phyloP scores from a whole-genome alignment of 2,113 vertebrate genomes.

The Xenopus borealis region DNA sequence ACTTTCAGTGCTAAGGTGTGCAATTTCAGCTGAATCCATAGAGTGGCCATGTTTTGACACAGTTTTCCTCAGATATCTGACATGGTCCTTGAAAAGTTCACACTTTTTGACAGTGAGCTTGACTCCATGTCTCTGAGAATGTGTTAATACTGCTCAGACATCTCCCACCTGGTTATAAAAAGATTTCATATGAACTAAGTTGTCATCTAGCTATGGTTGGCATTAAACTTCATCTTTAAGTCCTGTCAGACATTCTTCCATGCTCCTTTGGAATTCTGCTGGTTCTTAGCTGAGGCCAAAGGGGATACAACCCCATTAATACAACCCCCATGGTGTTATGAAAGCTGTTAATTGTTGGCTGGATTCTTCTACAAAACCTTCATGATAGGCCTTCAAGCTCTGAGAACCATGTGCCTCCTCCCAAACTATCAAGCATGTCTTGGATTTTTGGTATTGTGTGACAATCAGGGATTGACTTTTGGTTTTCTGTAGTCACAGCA shows the following conservation, averaged over 20 bases:
- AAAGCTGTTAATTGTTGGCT: background rate
- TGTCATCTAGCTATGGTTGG: too few species aligned
- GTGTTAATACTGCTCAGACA: background rate
- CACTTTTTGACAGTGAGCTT: too few species aligned
- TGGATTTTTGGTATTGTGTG: background rate
- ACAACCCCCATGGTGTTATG: slow-evolving; percentile 5
- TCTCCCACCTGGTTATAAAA: background rate
- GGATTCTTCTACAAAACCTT: too few species aligned
- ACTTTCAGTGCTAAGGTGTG: too few species aligned
- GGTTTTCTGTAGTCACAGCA: slow-evolving; percentile 3
- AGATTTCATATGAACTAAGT: background rate
- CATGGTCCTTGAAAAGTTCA: too few species aligned
- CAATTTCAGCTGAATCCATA: too few species aligned
- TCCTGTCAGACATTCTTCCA: too few species aligned
- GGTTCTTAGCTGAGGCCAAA: too few species aligned
- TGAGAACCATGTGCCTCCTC: background rate
- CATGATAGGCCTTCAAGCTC: slow-evolving; percentile 3
- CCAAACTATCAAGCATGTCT: background rate
- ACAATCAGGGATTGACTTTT: background rate
- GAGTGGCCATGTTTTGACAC: slow-evolving; percentile 1
- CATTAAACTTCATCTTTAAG: too few species aligned
- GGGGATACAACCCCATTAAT: too few species aligned
- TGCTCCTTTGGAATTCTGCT: too few species aligned
- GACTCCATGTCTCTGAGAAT: background rate
- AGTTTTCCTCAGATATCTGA: too few species aligned